Evolutionary conservation across 2,113 vertebrate genomes (phyloP).

Genomic region (Boulengeromyrus knoepffleri): DNA sequence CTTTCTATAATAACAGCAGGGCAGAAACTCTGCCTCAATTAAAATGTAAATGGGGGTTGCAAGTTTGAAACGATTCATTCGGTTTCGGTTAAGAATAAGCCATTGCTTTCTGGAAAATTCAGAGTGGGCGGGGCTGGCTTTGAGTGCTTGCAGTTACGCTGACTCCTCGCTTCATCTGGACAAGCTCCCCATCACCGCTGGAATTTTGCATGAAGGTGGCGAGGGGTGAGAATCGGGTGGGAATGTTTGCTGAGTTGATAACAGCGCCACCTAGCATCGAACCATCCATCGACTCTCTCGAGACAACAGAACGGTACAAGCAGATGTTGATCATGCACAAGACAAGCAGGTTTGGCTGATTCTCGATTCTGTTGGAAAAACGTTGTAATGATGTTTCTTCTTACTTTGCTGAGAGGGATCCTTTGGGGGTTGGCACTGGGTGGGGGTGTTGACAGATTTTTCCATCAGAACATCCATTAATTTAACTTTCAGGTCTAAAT

Average conservation of each 20-base stretch:
- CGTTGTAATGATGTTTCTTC: slow-evolving; percentile 45
- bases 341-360: slow-evolving; percentile 48
- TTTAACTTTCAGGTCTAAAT: slow-evolving; percentile 47
- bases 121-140: background rate
- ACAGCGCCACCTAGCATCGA: background rate
- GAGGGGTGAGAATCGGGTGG: slow-evolving; percentile 20
- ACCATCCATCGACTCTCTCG: background rate
- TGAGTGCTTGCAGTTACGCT: slow-evolving; percentile 21
- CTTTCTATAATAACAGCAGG: slow-evolving; percentile 29
- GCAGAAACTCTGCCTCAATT: slow-evolving; percentile 45
- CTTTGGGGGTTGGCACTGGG: slow-evolving; percentile 22
- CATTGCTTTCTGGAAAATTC: slow-evolving; percentile 15
- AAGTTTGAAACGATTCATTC: slow-evolving; percentile 40
- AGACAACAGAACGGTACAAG: slow-evolving; percentile 31
- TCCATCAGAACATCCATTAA: slow-evolving; percentile 48
- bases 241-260: slow-evolving; percentile 8
- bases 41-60: slow-evolving; percentile 42
- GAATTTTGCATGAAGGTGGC: slow-evolving; percentile 29
- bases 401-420: slow-evolving; percentile 42
- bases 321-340: slow-evolving; percentile 43
- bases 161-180: slow-evolving; percentile 38
- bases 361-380: slow-evolving; percentile 34
- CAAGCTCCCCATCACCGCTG: background rate
- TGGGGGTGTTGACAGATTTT: slow-evolving; percentile 47
- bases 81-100: slow-evolving; percentile 36